These are phyloP conservation scores for Mimachlamys varia DNA, from an alignment of 2,888 invertebrate genomes.

Conservation along the genomic window DNA sequence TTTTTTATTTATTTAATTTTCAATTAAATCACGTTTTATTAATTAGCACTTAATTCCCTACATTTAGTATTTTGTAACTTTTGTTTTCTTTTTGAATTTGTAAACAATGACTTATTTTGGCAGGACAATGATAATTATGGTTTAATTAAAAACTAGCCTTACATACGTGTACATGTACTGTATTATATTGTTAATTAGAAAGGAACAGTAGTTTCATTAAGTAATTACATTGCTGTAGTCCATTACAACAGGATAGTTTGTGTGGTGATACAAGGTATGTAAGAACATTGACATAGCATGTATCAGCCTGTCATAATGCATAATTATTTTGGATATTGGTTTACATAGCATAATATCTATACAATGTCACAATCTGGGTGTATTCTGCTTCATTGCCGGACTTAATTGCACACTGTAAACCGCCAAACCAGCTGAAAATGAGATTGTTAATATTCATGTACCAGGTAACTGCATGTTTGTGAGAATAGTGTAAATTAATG, in stretches of 20 bases:
- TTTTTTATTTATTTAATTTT: neutral
- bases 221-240: too few species aligned
- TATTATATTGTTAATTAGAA: too few species aligned
- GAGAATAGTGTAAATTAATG: neutral
- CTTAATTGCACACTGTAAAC: neutral
- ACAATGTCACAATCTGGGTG: neutral
- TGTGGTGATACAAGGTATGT: too few species aligned
- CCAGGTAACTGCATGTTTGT: too few species aligned
- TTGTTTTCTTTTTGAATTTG: neutral
- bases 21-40: neutral
- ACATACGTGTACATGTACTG: too few species aligned
- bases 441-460: neutral
- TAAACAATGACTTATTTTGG: neutral
- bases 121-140: neutral
- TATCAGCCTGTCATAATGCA: too few species aligned
- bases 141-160: neutral
- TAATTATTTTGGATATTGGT: neutral
- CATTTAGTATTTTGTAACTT: neutral
- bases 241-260: too few species aligned
- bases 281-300: too few species aligned
- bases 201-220: too few species aligned
- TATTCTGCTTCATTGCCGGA: neutral
- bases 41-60: neutral
- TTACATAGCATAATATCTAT: neutral
- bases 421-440: neutral